A percentile compares a stretch with the other conserved stretches of the same genome.
Conservation (phyloP, 2,113 vertebrate species). For the Neoarius graeffei region DNA sequence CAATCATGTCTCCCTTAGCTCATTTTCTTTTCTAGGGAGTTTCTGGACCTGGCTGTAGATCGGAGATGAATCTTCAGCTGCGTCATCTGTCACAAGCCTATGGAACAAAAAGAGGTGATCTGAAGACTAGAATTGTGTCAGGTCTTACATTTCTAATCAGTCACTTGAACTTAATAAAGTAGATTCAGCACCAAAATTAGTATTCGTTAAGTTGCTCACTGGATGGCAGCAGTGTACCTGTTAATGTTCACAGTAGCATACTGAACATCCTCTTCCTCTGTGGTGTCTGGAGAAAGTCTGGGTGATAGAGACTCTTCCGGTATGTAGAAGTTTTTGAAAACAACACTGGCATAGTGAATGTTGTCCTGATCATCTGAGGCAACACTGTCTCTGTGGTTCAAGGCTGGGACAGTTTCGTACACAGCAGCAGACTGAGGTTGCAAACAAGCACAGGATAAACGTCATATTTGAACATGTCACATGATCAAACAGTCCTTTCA, state of each 20-base stretch:
- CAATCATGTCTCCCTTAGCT: not conserved
- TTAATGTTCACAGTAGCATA: constrained; percentile 33
- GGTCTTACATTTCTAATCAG: not conserved
- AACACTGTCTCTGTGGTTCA: not conserved
- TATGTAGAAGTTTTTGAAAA: not conserved
- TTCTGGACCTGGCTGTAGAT: not conserved
- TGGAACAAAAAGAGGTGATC: too few species aligned
- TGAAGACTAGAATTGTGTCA: not conserved
- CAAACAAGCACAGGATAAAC: not conserved
- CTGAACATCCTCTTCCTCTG: constrained; percentile 20
- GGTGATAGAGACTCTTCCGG: not conserved
- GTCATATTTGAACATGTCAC: not conserved
- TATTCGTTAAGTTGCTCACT: not conserved
- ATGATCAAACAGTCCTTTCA: constrained; percentile 1
- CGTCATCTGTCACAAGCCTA: not conserved
- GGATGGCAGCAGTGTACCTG: not conserved
- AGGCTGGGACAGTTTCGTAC: not conserved
- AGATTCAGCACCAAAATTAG: not conserved
- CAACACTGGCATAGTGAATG: not conserved
- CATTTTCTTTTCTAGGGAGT: not conserved
- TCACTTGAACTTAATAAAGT: not conserved
- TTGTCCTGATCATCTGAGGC: not conserved
- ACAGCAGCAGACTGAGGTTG: not conserved
- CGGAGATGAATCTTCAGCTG: not conserved
- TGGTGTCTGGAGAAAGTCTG: not conserved